Evolutionary conservation across 2,113 vertebrate genomes (phyloP), one percentile per base, ranked within the genome.

Genomic region (Poeciliopsis occidentalis): DNA sequence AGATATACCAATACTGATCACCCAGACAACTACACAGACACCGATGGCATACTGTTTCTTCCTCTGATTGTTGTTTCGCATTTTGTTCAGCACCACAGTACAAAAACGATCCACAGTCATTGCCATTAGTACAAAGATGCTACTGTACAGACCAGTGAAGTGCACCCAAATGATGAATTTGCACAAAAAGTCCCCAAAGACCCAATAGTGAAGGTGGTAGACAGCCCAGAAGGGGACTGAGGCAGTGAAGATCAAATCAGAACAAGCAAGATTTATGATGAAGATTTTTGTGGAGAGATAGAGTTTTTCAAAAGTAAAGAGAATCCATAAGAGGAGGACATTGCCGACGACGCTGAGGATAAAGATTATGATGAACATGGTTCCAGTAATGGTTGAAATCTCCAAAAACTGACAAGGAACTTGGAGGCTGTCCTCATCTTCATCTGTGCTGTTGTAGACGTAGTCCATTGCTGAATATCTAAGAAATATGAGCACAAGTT

Each of bases 71-170:
- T 79, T 44, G 8, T 72, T 81, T 0, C 81, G 83, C 78, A 89
- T 87, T 0, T 80, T 86, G 0, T 95, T 88, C 34, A 95, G 88
- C 0, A 96, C 93, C 64, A 95, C 93, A 2, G 91, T 77, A 12
- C 70, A 22, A 41, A 95, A 96, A 7, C 95, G 88, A 80, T 96
- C 95, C 0, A 95, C 24, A 0, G 95, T 95, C 85, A 96, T 86
- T 31, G 94, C 90, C 19, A 94, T 92, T 78, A 96, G 90, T 27
- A 96, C 91, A 26, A 96, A 91, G 51, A 96, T 79, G 39, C 94
- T 93, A 2, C 95, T 94, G 77, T 95, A 95, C 54, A 94, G 51
- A 6, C 95, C 94, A 0, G 87, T 0, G 34, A 90, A 90, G 71
- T 94, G 94, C 1, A 79, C 3, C 0, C 85, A 89, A 0, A 79